phyloP scores from a whole-genome alignment of 2,113 vertebrate genomes.

The Prochilodus magdalenae region DNA sequence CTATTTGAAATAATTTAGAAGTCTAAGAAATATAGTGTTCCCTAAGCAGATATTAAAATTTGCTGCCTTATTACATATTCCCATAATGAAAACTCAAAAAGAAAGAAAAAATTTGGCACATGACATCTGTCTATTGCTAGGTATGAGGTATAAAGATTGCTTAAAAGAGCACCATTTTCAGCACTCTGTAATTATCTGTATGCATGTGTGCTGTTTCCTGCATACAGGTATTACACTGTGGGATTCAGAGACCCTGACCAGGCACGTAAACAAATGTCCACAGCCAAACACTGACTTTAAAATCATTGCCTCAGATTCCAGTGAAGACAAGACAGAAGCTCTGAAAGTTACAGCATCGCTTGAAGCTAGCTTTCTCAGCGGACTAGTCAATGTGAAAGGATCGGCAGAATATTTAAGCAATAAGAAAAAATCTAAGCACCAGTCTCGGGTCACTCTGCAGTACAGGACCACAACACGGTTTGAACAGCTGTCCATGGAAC shows the following conservation, averaged over 20 bases:
- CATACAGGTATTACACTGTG: slow-evolving; percentile 57
- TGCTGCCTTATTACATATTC: no score
- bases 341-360: slow-evolving; percentile 49
- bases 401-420: slow-evolving; percentile 56
- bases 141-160: no score
- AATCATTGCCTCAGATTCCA: slow-evolving; percentile 59
- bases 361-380: slow-evolving; percentile 57
- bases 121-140: no score
- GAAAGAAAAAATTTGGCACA: no score
- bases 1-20: no score
- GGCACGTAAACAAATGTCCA: slow-evolving; percentile 30
- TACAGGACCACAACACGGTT: slow-evolving; percentile 40
- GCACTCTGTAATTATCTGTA: background rate
- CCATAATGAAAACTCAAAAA: no score
- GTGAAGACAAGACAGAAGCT: slow-evolving; percentile 53
- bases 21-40: no score
- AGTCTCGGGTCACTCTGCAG: slow-evolving; percentile 59
- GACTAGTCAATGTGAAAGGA: slow-evolving; percentile 53
- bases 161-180: no score
- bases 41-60: no score
- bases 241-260: slow-evolving; percentile 43
- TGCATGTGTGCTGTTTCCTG: background rate
- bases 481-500: slow-evolving; percentile 59
- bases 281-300: slow-evolving; percentile 53
- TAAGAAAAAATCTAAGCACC: slow-evolving; percentile 55